Conservation (phyloP, 2,888 invertebrate species). For the Diarsia rubi region DNA sequence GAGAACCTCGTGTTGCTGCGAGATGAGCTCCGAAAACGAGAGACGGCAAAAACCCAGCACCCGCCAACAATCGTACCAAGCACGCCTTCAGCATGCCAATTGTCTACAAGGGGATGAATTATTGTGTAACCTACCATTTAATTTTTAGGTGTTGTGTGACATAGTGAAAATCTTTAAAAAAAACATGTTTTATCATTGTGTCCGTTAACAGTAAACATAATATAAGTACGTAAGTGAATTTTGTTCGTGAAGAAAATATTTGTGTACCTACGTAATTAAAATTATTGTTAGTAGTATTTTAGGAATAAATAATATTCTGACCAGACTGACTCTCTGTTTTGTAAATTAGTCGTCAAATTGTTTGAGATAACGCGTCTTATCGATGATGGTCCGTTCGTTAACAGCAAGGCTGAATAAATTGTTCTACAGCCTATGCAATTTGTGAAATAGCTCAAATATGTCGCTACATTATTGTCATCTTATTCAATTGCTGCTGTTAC, state of each 20-base stretch:
- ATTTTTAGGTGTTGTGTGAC: background rate
- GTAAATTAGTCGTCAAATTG: background rate
- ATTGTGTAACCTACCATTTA: background rate
- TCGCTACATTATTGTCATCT: background rate
- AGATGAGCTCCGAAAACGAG: conserved; percentile 79
- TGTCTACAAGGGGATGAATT: background rate
- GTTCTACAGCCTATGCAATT: background rate
- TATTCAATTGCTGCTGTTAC: background rate
- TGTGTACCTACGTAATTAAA: conserved; percentile 12
- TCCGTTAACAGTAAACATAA: background rate
- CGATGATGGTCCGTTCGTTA: background rate
- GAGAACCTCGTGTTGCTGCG: conserved; percentile 82
- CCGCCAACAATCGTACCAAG: conserved; percentile 82
- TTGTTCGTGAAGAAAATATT: conserved; percentile 31
- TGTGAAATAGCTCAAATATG: background rate
- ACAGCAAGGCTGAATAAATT: background rate
- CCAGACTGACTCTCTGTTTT: background rate
- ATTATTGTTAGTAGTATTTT: conserved; percentile 3
- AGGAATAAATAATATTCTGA: conserved; percentile 39
- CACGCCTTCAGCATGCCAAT: conserved; percentile 58
- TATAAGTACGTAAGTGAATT: conserved; percentile 1
- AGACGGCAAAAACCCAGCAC: conserved; percentile 68
- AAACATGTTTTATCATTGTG: background rate
- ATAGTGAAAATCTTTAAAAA: background rate
- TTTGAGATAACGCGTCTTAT: background rate